Conservation (phyloP, 2,113 vertebrate genomes). For the Callithrix jacchus region DNA sequence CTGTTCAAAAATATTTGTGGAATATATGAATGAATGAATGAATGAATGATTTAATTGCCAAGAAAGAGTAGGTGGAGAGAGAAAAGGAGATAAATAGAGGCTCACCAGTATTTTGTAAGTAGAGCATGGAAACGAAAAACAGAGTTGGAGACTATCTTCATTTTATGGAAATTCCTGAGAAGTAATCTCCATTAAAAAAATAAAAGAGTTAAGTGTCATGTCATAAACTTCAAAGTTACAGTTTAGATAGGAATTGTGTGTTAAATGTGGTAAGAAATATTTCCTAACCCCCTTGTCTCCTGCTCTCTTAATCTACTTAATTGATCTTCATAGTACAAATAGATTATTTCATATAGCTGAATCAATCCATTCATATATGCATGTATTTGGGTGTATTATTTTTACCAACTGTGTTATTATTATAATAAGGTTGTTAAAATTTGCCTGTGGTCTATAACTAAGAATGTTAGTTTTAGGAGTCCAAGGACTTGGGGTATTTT, state of each 20-base stretch:
- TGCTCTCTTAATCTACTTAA: background rate
- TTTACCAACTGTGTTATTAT: background rate
- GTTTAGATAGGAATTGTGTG: background rate
- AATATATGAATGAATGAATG: background rate
- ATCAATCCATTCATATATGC: background rate
- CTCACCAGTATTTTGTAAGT: background rate
- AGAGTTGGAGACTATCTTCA: background rate
- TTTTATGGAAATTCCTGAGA: background rate
- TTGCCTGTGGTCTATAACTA: background rate
- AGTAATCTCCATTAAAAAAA: background rate
- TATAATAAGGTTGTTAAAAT: background rate
- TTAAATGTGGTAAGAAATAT: background rate
- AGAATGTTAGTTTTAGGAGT: background rate
- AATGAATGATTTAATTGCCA: background rate
- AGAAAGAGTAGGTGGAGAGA: background rate
- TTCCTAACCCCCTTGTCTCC: background rate
- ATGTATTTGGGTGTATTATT: background rate
- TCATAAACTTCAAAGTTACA: conserved; percentile 13
- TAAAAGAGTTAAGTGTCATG: background rate
- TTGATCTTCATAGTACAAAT: background rate
- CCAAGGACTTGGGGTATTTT: background rate
- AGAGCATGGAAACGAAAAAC: background rate
- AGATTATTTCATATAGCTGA: background rate
- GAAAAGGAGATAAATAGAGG: background rate
- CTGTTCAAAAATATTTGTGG: background rate